Conservation (phyloP, 1,140 invertebrate genomes). For the Maconellicoccus hirsutus region DNA sequence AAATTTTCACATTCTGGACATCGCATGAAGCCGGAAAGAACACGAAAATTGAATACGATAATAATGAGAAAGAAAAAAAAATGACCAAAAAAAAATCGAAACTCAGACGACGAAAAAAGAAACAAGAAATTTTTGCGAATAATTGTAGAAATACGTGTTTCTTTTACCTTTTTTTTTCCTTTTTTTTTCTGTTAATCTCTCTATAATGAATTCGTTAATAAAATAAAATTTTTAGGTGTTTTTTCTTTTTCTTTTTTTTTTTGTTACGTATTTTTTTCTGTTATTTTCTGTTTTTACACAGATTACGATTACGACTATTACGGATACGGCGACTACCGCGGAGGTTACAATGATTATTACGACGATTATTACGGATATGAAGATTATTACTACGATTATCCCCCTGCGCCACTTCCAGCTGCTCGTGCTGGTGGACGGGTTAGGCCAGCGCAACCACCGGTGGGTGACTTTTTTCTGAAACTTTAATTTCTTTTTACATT, state of each 20-base stretch:
- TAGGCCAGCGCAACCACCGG: constrained; percentile 15
- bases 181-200: no score
- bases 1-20: no score
- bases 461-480: constrained; percentile 17
- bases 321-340: constrained; percentile 11
- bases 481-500: background rate
- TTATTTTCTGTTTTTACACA: background rate
- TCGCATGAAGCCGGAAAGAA: no score
- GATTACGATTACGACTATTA: constrained; percentile 20
- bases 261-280: constrained; percentile 17
- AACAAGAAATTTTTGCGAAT: no score
- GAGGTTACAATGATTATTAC: constrained; percentile 20
- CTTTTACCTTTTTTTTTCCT: no score
- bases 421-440: constrained; percentile 18
- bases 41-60: no score
- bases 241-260: constrained; percentile 10
- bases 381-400: constrained; percentile 17
- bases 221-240: no score
- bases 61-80: no score
- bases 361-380: constrained; percentile 18
- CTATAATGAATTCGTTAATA: no score
- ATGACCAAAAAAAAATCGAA: no score
- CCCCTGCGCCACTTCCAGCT: constrained; percentile 2
- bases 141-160: no score
- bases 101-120: no score